Evolutionary conservation across 2,113 vertebrate species (phyloP).

Genomic region (Leptobrachium ailaonicum): DNA sequence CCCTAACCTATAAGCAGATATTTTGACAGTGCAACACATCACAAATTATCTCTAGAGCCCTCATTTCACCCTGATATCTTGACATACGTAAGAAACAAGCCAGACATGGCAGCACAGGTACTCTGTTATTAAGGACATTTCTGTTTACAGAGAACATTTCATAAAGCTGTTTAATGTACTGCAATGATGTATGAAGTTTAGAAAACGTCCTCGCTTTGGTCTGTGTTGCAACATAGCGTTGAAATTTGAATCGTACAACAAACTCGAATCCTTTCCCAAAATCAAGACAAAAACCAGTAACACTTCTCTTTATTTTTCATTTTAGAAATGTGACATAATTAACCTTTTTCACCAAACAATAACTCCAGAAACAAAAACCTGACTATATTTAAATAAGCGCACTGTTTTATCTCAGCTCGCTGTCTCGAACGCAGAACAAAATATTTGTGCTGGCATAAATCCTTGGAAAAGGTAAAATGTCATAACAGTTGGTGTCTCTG

Average conservation of each 20-base stretch:
- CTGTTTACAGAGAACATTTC: constrained; percentile 1
- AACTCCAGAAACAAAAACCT: constrained; percentile 42
- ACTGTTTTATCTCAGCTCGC: constrained; percentile 64
- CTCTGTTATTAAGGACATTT: background rate
- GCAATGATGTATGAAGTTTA: background rate
- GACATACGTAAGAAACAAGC: background rate
- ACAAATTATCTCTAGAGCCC: background rate
- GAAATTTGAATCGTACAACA: background rate
- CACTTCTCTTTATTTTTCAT: constrained; percentile 27
- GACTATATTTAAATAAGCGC: constrained; percentile 48
- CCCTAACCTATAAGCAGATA: no score
- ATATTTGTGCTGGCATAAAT: constrained; percentile 70
- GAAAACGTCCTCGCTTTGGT: background rate
- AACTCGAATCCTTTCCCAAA: background rate
- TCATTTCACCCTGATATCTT: background rate
- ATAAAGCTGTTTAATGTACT: background rate
- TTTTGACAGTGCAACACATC: no score
- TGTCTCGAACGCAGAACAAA: constrained; percentile 63
- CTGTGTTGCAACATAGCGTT: background rate
- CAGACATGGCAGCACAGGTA: background rate
- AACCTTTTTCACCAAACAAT: constrained; percentile 34
- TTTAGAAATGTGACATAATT: constrained; percentile 45
- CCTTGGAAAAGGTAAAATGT: constrained; percentile 72
- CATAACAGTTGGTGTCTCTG: constrained; percentile 68
- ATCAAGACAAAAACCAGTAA: constrained; percentile 29